These are phyloP conservation scores for Diarsia dahlii DNA, from an alignment of 2,888 invertebrate species.

Conservation along the genomic window DNA sequence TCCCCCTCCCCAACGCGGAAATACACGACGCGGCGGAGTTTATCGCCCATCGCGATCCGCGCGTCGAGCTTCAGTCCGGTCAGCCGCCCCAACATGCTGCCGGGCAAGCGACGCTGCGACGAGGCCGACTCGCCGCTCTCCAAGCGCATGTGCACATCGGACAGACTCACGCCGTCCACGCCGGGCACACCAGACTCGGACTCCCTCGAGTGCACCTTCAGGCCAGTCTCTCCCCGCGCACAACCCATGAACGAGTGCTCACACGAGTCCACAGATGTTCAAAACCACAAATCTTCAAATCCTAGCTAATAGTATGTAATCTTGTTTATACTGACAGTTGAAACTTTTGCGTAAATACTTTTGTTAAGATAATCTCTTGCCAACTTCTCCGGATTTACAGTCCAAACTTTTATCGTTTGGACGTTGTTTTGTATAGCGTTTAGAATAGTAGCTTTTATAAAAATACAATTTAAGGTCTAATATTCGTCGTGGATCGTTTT, in stretches of 20 bases:
- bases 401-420: conserved; percentile 49
- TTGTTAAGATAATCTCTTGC: conserved; percentile 46
- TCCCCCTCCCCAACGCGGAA: conserved; percentile 97
- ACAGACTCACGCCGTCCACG: conserved; percentile 81
- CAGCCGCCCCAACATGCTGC: conserved; percentile 87
- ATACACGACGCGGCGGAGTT: conserved; percentile 95
- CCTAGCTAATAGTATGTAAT: conserved; percentile 84
- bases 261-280: conserved; percentile 71
- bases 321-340: conserved; percentile 62
- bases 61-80: conserved; percentile 94
- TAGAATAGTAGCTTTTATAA: conserved; percentile 57
- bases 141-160: conserved; percentile 85
- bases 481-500: conserved; percentile 43
- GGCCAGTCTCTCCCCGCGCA: conserved; percentile 86
- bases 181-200: conserved; percentile 88
- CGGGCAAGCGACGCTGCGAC: conserved; percentile 92
- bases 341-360: conserved; percentile 61
- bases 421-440: conserved; percentile 38
- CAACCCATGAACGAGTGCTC: conserved; percentile 81
- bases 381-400: conserved; percentile 49
- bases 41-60: conserved; percentile 96
- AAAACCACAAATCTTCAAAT: conserved; percentile 81
- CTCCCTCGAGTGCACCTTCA: conserved; percentile 87
- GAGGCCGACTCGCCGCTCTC: conserved; percentile 89
- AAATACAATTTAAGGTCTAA: conserved; percentile 49